phyloP scores from a whole-genome alignment of 2,888 invertebrate genomes.

The Eupithecia subumbrata region DNA sequence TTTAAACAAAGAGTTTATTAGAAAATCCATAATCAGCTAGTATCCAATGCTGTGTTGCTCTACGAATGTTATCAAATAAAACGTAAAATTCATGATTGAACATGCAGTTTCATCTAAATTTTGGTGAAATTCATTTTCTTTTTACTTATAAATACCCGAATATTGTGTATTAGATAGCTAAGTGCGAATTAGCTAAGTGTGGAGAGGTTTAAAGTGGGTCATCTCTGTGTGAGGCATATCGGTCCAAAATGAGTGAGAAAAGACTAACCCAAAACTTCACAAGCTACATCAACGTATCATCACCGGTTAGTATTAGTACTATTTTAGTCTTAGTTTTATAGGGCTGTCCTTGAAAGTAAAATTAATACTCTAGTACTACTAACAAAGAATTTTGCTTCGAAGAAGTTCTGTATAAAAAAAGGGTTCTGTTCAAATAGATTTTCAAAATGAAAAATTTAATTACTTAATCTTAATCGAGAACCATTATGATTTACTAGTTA shows the following conservation, averaged over 20 bases:
- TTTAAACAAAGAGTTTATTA: conserved; percentile 1
- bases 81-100: conserved; percentile 60
- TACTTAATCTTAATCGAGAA: too few species aligned
- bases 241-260: conserved; percentile 82
- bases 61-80: conserved; percentile 74
- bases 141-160: background rate
- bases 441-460: background rate
- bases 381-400: background rate
- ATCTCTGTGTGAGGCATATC: conserved; percentile 59
- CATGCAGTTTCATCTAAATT: conserved; percentile 68
- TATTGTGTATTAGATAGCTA: conserved; percentile 42
- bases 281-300: conserved; percentile 81
- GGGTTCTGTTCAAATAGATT: too few species aligned
- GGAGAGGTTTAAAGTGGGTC: conserved; percentile 66
- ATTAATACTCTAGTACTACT: background rate
- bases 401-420: too few species aligned
- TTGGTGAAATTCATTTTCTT: conserved; percentile 46
- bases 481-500: too few species aligned
- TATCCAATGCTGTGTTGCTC: conserved; percentile 42
- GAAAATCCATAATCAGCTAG: conserved; percentile 15
- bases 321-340: background rate
- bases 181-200: conserved; percentile 40
- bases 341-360: background rate
- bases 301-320: conserved; percentile 60
- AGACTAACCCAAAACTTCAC: conserved; percentile 82